Evolutionary conservation across 2,888 invertebrate species (phyloP), one percentile per base, ranked within the genome.

Genomic region (Pammene aurita): DNA sequence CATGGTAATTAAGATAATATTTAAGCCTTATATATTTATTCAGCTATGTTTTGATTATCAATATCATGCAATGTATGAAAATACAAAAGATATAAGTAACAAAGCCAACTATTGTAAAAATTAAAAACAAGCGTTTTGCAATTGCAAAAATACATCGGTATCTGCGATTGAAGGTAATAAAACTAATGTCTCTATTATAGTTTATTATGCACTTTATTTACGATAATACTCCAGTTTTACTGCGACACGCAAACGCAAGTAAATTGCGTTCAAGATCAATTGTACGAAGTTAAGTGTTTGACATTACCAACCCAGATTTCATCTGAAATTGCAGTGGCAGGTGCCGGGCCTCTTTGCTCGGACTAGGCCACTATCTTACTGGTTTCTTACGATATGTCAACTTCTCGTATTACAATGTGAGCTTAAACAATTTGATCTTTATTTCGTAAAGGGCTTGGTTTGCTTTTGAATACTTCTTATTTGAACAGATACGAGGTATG

Each of bases 261-360:
- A 54, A 66, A 66, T 44, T 67, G 26, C 34, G 16, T 48, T 56
- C 55, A 56, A 62, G 26, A 67, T 13, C 55, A 46, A 44, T 44
- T 42, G 46, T 35, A 41, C 55, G 7, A 13, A 46, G 18, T 13
- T 34, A 61, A n/a, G 48, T 41, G 41, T 41, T 50, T 68, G 48
- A 55, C 42, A 56, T 50, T 64, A 48, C 44, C 44, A 58, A 42
- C 70, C 62, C 62, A 56, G 52, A 65, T 71, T 63, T 52, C 54
- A 44, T 58, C 41, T 55, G 35, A 70, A 71, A 72, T 73, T 71
- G 61, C 42, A 44, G 70, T 66, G 66, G 67, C 72, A 72, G 72
- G 73, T 75, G 73, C 66, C 58, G 64, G 66, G 18, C 64, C 26
- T 0, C 52, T 55, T 46, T 70, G 72, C 71, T 72, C 57, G 63